Conservation (phyloP, 2,113 vertebrate genomes). For the Chloebia gouldiae region DNA sequence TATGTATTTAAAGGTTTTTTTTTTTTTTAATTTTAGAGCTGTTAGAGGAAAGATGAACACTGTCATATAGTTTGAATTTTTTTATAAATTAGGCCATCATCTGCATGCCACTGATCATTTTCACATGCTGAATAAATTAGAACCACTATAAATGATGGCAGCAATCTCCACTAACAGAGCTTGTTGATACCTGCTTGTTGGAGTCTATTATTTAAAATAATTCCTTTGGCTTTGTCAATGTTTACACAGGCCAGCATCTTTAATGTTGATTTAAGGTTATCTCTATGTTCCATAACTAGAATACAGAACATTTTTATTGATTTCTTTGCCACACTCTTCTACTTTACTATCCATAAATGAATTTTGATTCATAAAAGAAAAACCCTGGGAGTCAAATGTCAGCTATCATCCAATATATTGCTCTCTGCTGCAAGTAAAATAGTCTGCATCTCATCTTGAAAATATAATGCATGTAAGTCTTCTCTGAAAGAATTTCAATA, state of each 20-base stretch:
- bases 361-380: conserved; percentile 75
- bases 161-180: conserved; percentile 56
- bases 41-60: not conserved
- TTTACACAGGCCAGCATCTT: conserved; percentile 55
- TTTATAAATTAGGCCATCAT: not conserved
- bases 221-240: conserved; percentile 47
- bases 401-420: conserved; percentile 65
- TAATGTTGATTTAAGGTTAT: conserved; percentile 64
- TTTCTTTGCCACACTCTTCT: conserved; percentile 50
- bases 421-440: conserved; percentile 65
- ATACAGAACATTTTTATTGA: conserved; percentile 68
- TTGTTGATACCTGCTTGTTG: conserved; percentile 45
- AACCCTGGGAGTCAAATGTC: conserved; percentile 68
- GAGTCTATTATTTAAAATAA: conserved; percentile 73
- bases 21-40: not conserved
- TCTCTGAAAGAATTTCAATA: conserved; percentile 74
- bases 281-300: conserved; percentile 58
- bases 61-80: not conserved
- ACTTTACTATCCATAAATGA: conserved; percentile 69
- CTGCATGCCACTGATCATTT: not conserved
- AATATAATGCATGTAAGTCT: conserved; percentile 56
- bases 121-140: not conserved
- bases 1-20: not conserved
- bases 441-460: conserved; percentile 61
- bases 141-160: conserved; percentile 59